phyloP scores from a whole-genome alignment of 2,113 vertebrate genomes.

The Cyprinodon brontotheroides region DNA sequence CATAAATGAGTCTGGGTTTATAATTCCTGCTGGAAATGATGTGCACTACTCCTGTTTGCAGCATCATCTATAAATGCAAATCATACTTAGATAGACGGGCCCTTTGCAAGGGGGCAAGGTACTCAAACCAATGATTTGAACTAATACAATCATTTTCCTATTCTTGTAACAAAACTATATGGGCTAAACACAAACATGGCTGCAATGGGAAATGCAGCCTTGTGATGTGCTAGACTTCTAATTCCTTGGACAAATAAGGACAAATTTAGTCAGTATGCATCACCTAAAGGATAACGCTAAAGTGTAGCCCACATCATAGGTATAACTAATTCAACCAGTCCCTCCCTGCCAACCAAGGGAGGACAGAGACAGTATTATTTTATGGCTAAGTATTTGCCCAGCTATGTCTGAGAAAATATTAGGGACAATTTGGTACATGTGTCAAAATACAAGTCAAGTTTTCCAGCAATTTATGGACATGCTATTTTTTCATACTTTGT shows the following conservation, averaged over 20 bases:
- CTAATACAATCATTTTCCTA: no score
- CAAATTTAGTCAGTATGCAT: constrained; percentile 2
- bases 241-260: not conserved
- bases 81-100: no score
- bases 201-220: not conserved
- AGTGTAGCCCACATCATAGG: constrained; percentile 25
- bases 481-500: no score
- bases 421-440: not conserved
- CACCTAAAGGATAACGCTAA: constrained; percentile 12
- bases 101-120: no score
- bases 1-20: no score
- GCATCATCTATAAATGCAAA: no score
- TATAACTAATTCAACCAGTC: constrained; percentile 13
- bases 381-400: not conserved
- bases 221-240: not conserved
- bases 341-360: constrained; percentile 23
- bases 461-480: no score
- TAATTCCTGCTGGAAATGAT: no score
- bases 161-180: not conserved
- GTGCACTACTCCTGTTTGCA: no score
- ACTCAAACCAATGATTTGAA: no score
- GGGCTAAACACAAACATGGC: not conserved
- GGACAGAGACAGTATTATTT: not conserved
- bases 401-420: constrained; percentile 7
- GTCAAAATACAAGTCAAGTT: not conserved